Evolutionary conservation across 1,140 invertebrate species (phyloP).

Genomic region (Whitmania pigra): DNA sequence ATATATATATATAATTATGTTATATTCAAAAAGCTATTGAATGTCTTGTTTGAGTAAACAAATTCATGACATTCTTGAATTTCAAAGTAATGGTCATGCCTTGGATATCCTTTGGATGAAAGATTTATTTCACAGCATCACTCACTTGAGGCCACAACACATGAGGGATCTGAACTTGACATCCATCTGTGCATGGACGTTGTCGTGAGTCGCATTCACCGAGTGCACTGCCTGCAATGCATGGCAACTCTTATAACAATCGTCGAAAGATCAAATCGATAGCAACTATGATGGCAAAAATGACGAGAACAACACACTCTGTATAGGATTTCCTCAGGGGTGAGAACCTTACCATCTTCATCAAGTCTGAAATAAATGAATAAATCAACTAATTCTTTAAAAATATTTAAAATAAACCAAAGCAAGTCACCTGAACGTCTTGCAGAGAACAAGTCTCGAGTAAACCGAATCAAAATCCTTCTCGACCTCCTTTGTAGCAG

Average conservation of each 20-base stretch:
- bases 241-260: constrained; percentile 12
- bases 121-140: constrained; percentile 24
- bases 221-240: constrained; percentile 78
- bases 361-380: constrained; percentile 53
- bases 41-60: no score
- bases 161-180: constrained; percentile 87
- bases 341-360: constrained; percentile 96
- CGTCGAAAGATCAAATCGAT: neutral
- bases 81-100: no score
- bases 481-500: constrained; percentile 85
- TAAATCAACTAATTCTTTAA: no score
- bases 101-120: neutral
- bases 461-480: constrained; percentile 96
- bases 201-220: constrained; percentile 86
- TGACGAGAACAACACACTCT: constrained; percentile 35
- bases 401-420: neutral
- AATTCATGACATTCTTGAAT: no score
- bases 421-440: constrained; percentile 59
- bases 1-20: no score
- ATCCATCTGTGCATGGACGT: constrained; percentile 92
- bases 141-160: constrained; percentile 77
- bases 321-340: constrained; percentile 79
- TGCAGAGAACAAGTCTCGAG: constrained; percentile 86
- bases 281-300: neutral
- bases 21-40: no score